Conservation (phyloP, 2,797 vertebrate genomes). For the Sebastes minor region DNA sequence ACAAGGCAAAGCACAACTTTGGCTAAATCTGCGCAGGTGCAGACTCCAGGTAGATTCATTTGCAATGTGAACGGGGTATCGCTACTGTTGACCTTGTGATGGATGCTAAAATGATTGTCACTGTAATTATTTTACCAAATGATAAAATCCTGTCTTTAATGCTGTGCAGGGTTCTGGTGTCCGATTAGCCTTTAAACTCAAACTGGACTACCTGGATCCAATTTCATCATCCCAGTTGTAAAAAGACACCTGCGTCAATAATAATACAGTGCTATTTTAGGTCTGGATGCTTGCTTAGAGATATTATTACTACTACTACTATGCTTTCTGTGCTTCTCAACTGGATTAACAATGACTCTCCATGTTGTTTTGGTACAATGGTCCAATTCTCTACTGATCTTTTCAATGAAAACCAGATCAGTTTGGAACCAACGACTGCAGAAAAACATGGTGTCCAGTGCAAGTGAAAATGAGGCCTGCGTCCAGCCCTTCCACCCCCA, state of each 20-base stretch:
- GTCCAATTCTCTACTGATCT: background rate
- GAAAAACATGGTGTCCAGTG: conserved; percentile 19
- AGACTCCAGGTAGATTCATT: background rate
- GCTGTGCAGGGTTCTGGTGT: background rate
- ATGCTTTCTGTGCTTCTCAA: background rate
- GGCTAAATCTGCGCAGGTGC: background rate
- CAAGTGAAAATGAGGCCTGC: conserved; percentile 21
- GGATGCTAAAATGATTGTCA: background rate
- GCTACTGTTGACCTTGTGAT: background rate
- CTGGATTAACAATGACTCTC: background rate
- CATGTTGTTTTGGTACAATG: background rate
- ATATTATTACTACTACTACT: background rate
- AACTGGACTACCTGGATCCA: background rate
- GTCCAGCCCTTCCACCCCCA: conserved; percentile 16
- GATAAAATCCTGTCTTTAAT: background rate
- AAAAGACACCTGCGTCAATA: background rate
- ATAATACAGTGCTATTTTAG: conserved; percentile 10
- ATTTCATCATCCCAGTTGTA: background rate
- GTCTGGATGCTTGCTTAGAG: background rate
- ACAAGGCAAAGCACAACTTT: background rate
- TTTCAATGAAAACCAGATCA: conserved; percentile 22
- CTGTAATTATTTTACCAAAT: background rate
- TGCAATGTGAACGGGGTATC: background rate
- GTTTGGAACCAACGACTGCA: conserved; percentile 1
- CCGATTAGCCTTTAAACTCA: background rate